A percentile compares a stretch with the other conserved stretches of the same genome.
Conservation (phyloP, 2,113 vertebrate species). For the Sebastes fasciatus region DNA sequence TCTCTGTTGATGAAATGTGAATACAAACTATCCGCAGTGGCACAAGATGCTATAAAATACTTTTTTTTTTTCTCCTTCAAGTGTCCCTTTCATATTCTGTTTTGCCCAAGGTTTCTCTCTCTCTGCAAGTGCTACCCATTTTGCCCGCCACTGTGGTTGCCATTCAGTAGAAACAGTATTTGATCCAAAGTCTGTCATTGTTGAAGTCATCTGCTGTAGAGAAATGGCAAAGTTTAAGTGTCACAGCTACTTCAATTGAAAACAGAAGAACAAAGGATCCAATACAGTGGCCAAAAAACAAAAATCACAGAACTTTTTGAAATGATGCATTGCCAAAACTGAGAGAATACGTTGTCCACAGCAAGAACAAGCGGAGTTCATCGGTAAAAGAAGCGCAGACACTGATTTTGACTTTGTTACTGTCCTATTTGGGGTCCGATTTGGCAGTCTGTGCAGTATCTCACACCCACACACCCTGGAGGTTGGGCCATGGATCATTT, state of each 20-base stretch:
- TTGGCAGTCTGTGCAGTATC: background rate
- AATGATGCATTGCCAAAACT: background rate
- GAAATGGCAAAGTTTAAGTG: background rate
- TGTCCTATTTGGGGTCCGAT: background rate
- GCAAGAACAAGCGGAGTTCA: background rate
- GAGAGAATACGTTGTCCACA: background rate
- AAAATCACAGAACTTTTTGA: background rate
- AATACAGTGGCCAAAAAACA: background rate
- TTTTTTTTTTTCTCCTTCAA: background rate
- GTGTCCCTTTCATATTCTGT: background rate
- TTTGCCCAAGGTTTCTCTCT: background rate
- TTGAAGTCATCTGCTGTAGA: background rate
- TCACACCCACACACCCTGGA: constrained; percentile 17
- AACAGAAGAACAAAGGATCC: background rate
- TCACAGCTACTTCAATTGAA: too few relatives aligned
- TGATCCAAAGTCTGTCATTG: background rate
- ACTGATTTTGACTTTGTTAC: constrained; percentile 10
- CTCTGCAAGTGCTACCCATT: background rate
- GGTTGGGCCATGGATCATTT: constrained; percentile 38
- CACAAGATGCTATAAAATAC: too few relatives aligned
- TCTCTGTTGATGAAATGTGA: background rate
- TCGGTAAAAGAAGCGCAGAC: background rate
- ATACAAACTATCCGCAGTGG: too few relatives aligned
- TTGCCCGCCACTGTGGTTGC: background rate
- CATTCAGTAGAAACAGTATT: background rate